Evolutionary conservation across 2,797 vertebrate genomes (phyloP), one percentile per base, ranked within the genome.

Genomic region (Erithacus rubecula): DNA sequence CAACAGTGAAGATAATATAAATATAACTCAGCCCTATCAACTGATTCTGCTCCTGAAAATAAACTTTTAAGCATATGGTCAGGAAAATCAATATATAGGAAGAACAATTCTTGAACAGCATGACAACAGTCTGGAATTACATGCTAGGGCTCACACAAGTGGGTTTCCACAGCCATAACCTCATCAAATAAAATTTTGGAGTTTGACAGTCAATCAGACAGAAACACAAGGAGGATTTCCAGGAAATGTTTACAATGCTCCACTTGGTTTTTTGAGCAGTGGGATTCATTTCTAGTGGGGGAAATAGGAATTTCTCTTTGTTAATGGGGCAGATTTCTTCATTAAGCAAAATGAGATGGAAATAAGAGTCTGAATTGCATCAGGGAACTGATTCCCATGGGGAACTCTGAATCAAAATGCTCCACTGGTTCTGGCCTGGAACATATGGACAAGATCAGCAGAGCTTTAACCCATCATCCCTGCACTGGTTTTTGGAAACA

Each of bases 41-140:
- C 39, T 64, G 89, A 96, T 93, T 96, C 87, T 89, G 64, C 84
- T 96, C 77, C 92, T 95, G 90, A 96, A 96, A 96, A 94, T 85
- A 76, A 97, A 97, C 90, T 97, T 97, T 90, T 76, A 92, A 97
- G 83, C 94, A 96, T 97, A 96, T 93, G 90, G 91, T 84, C 93
- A 96, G 88, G 95, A 93, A 96, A 96, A 91, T 59, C 91, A 93
- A 91, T 93, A 68, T 88, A 89, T 70, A 85, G 81, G 85, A 92
- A 96, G 90, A 97, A 92, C 65, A 96, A 63, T 94, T 78, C 93
- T 91, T 94, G 94, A 96, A 80, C 95, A 97, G 94, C 91, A 95
- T 95, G 94, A 6, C 70, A 95, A 95, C 70, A 84, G 94, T 96
- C 95, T 96, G 94, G 87, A 93, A 97, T 97, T 97, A 93, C 93